Evolutionary conservation across 2,797 vertebrate species (phyloP), one percentile per base, ranked within the genome.

Genomic region (Lagodon rhomboides): DNA sequence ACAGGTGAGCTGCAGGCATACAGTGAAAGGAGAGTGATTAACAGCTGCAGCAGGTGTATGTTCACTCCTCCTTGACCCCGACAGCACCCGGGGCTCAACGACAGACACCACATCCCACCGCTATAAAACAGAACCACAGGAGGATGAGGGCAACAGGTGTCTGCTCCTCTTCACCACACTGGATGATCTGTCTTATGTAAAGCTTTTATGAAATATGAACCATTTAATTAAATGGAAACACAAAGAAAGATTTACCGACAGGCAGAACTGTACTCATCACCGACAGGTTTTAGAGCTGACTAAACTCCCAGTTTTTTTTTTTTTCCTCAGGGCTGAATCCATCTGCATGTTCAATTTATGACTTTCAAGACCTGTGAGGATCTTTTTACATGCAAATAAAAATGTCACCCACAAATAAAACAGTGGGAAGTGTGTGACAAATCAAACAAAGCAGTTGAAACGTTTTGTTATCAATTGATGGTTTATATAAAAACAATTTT

Each of bases 11-110:
- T 50, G 34, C 34, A 38, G 34, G 34, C 41, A 47, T 1, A 22
- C 12, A 66, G 38, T 55, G 2, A 38, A 18, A 34, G 17, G 25
- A 46, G 16, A 61, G 41, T 46, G 83, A 73, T 56, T 46, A 5
- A 68, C 27, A 69, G 79, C 46, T 77, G 51, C 53, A 77, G 44
- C 79, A 82, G 83, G 80, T 69, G 68, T 47, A 43, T 3, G 25
- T 20, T 13, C 59, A 43, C 27, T 5, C 8, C 17, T 22, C 41
- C 17, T 22, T 0, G 13, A 25, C 15, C 18, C 58, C n/a, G 30
- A 10, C 17, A 20, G 1, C 27, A 15, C 25, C 34, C 3, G 4
- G 3, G 46, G 22, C 46, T 44, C 58, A 41, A 30, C 30, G 11
- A 55, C 22, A 68, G 20, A 4, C 12, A 0, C 16, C 17, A 44